phyloP scores from a whole-genome alignment of 2,888 invertebrate genomes.

The Cynaeus angustus region DNA sequence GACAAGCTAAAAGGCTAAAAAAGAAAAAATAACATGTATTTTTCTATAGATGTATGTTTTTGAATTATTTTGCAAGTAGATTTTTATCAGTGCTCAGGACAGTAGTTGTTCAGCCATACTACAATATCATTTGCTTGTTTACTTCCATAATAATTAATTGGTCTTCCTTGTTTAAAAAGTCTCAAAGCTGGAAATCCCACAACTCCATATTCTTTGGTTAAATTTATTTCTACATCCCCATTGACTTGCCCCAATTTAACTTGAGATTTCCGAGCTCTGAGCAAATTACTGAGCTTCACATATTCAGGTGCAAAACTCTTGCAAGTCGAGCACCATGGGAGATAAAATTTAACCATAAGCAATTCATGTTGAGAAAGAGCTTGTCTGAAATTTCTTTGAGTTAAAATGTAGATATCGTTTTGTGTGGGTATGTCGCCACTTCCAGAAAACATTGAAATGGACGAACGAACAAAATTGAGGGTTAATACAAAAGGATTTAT shows the following conservation, averaged over 20 bases:
- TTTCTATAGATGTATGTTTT: no score
- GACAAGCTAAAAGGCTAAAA: constrained; percentile 80
- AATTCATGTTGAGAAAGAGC: neutral
- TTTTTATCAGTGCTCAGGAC: constrained; percentile 1
- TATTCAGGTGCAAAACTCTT: constrained; percentile 1
- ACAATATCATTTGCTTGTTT: neutral
- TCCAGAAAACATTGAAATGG: neutral
- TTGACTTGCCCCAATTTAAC: constrained; percentile 1
- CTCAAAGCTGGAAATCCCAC: neutral
- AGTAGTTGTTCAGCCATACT: neutral
- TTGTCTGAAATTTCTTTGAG: constrained; percentile 4
- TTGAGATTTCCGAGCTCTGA: neutral
- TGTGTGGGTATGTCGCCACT: neutral
- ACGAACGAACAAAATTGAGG: no score
- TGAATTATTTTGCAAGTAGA: constrained; percentile 17
- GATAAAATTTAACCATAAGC: constrained; percentile 2
- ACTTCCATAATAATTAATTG: neutral
- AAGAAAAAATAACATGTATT: constrained; percentile 70
- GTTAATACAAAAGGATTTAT: no score
- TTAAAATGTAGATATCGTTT: neutral
- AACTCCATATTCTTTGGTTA: neutral
- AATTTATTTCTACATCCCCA: neutral
- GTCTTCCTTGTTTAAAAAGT: constrained; percentile 1
- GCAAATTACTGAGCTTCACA: neutral
- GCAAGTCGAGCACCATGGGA: neutral